Evolutionary conservation across 2,113 vertebrate genomes (phyloP), one percentile per base, ranked within the genome.

Genomic region (Semicossyphus pulcher): DNA sequence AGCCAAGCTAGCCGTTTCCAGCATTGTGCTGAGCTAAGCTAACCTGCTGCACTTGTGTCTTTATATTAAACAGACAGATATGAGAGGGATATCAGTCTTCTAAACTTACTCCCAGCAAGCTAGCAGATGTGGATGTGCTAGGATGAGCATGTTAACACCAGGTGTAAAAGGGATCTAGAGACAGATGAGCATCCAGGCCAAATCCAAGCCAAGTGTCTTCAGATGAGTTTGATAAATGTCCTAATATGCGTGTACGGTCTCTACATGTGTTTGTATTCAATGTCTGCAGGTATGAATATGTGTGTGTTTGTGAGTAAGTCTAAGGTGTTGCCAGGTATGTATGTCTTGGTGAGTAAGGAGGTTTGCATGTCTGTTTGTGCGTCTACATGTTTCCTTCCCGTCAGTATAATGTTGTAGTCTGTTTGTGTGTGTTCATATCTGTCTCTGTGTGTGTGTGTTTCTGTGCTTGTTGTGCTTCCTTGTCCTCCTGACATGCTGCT

Each of bases 281-380:
- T 91, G 88, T 91, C 88, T 91, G 86, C 91, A 90, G 91, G 91
- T 92, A 89, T 92, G 86, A 89, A 88, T 90, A 84, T 90, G 79
- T 90, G 88, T 90, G 90, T 91, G 91, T 88, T 80, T 88, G 88
- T 91, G 89, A 91, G 86, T 93, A 86, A 91, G 86, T 89, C 88
- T 90, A 85, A 86, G 83, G 80, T 91, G 86, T 90, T 83, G 20
- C 80, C 90, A 91, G 91, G 91, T 92, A 90, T 91, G 91, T 91
- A 90, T 88, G 89, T 85, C 80, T 88, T 83, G 90, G 91, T 91
- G 89, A 88, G 90, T 93, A 90, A 73, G 63, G 72, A 78, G 77
- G 84, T 89, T 86, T 89, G 88, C 88, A 90, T 91, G 87, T 79
- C 51, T 1, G 61, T 87, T 41, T 78, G 73, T 62, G 71, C 53